A percentile compares a stretch with the other conserved stretches of the same genome.
Conservation (phyloP, 2,888 invertebrate species). For the Pheosia gnoma region DNA sequence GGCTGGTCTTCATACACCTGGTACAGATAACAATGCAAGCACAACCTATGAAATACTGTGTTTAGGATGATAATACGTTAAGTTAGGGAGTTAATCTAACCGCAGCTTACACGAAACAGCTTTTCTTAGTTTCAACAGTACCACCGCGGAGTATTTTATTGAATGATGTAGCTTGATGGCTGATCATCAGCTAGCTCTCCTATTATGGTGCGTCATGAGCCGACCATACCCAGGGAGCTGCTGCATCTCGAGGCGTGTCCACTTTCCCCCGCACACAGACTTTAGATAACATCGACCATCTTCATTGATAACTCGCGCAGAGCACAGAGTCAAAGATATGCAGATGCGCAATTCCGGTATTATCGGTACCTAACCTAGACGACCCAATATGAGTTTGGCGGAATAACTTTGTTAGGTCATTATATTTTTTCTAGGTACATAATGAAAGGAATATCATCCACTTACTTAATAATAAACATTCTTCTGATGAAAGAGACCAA, state of each 20-base stretch:
- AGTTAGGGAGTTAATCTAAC: conserved; percentile 1
- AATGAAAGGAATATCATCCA: background rate
- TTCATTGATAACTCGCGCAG: conserved; percentile 70
- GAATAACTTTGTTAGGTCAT: background rate
- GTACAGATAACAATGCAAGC: conserved; percentile 13
- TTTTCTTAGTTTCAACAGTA: background rate
- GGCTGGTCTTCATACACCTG: too few relatives aligned
- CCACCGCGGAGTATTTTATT: background rate
- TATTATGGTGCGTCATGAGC: background rate
- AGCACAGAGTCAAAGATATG: conserved; percentile 44
- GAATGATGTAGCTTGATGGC: background rate
- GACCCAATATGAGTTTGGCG: background rate
- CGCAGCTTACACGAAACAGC: background rate
- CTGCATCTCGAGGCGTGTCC: conserved; percentile 29
- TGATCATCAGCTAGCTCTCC: background rate
- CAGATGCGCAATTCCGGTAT: conserved; percentile 28
- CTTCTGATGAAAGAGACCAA: conserved; percentile 1
- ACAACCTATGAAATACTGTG: conserved; percentile 13
- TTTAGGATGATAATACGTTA: conserved; percentile 17
- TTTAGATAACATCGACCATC: conserved; percentile 61
- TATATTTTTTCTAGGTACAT: background rate
- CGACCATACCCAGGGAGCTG: conserved; percentile 40
- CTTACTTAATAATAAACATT: background rate
- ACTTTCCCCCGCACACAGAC: conserved; percentile 52
- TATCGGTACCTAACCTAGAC: too few relatives aligned